phyloP scores from a whole-genome alignment of 2,113 vertebrate genomes.

The Glaucidium brasilianum region DNA sequence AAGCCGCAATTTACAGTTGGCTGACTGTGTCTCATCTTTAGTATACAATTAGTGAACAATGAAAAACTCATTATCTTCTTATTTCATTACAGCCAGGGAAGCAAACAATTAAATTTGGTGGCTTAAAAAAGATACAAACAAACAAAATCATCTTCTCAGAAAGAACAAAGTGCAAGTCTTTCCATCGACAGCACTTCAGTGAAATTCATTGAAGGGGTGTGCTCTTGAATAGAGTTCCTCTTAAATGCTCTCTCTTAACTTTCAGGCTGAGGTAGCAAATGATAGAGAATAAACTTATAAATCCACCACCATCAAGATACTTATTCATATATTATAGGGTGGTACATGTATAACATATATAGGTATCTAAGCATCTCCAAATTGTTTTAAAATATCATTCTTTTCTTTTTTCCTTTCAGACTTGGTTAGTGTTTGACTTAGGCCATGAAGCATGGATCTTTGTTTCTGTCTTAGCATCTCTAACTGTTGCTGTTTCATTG shows the following conservation, averaged over 20 bases:
- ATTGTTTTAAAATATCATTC: not conserved
- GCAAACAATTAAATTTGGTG: conserved; percentile 67
- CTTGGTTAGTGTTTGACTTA: not conserved
- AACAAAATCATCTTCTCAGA: conserved; percentile 44
- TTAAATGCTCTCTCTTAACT: not conserved
- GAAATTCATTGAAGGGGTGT: not conserved
- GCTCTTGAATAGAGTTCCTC: not conserved
- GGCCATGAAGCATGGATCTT: not conserved
- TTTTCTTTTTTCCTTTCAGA: not conserved
- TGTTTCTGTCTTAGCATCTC: not conserved
- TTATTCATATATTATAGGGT: not conserved
- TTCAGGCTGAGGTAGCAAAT: not conserved
- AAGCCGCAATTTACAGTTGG: conserved; percentile 73
- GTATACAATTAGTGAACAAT: conserved; percentile 76
- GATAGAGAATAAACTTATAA: not conserved
- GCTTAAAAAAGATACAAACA: conserved; percentile 24
- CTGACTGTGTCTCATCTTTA: conserved; percentile 67
- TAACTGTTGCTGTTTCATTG: not conserved
- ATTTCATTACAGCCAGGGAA: conserved; percentile 67
- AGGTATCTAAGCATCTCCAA: not conserved
- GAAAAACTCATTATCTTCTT: conserved; percentile 72
- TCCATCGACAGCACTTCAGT: not conserved
- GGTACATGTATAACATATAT: not conserved
- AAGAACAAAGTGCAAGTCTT: not conserved
- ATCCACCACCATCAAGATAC: not conserved